These are phyloP conservation scores for Iselma pallidipennis DNA, from an alignment of 2,888 invertebrate species.

Conservation along the genomic window DNA sequence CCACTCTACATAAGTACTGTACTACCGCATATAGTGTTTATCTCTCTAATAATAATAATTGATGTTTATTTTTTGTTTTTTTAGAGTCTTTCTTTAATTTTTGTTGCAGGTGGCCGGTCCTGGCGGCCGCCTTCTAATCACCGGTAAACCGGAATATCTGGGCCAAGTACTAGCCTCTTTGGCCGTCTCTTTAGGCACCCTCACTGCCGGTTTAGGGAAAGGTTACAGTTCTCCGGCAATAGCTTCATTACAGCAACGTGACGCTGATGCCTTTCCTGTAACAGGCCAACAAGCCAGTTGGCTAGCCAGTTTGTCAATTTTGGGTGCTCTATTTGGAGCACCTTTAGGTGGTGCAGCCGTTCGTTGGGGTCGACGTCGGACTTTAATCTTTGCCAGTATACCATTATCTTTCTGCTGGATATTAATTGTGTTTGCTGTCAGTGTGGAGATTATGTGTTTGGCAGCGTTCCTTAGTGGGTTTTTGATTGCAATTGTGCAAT, in stretches of 20 bases:
- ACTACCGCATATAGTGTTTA: too few relatives aligned
- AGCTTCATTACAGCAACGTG: constrained; percentile 68
- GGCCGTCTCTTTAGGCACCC: constrained; percentile 77
- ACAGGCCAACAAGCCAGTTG: constrained; percentile 78
- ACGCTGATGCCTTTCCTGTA: constrained; percentile 67
- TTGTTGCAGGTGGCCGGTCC: constrained; percentile 48
- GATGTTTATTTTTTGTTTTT: not conserved
- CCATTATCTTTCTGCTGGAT: constrained; percentile 83
- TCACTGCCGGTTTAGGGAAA: constrained; percentile 78
- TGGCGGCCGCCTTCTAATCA: constrained; percentile 48
- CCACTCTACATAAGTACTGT: too few relatives aligned
- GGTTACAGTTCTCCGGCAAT: constrained; percentile 84
- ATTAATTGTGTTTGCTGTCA: constrained; percentile 75
- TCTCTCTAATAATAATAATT: too few relatives aligned
- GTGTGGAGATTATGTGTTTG: constrained; percentile 78
- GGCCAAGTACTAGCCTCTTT: constrained; percentile 75
- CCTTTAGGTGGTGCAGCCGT: constrained; percentile 79
- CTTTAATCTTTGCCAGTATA: constrained; percentile 72
- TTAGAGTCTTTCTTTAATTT: not conserved
- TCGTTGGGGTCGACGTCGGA: constrained; percentile 71
- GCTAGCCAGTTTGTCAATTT: constrained; percentile 78
- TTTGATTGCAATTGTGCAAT: constrained; percentile 54
- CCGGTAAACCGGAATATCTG: constrained; percentile 48
- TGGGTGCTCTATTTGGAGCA: constrained; percentile 80
- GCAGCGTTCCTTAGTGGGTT: constrained; percentile 82